phyloP scores from a whole-genome alignment of 1,140 invertebrate species.

The Apocrypta bakeri region DNA sequence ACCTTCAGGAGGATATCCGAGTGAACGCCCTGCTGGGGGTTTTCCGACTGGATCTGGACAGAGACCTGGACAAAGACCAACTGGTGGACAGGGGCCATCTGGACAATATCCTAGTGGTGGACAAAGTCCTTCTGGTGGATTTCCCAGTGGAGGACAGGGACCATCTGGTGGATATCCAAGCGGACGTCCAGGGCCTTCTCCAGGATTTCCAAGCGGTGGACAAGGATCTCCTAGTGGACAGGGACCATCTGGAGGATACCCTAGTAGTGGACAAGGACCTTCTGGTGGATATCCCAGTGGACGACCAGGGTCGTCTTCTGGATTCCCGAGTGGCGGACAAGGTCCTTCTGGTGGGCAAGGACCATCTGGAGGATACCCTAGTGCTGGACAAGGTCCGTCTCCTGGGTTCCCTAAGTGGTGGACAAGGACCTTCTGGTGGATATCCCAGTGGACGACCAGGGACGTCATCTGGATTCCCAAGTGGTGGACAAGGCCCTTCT shows the following conservation, averaged over 20 bases:
- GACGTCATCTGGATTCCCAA: slow-evolving; percentile 53
- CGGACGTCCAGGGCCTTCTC: slow-evolving; percentile 52
- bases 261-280: slow-evolving; percentile 55
- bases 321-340: slow-evolving; percentile 13
- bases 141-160: slow-evolving; percentile 46
- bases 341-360: slow-evolving; percentile 52
- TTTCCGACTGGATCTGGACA: slow-evolving; percentile 50
- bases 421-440: slow-evolving; percentile 49
- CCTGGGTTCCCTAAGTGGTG: slow-evolving; percentile 46
- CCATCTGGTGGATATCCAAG: slow-evolving; percentile 57
- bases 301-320: slow-evolving; percentile 50
- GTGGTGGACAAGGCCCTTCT: slow-evolving; percentile 51
- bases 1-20: slow-evolving; percentile 59
- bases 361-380: slow-evolving; percentile 50
- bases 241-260: slow-evolving; percentile 55
- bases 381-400: slow-evolving; percentile 35
- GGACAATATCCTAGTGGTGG: slow-evolving; percentile 45
- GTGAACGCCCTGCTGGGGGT: slow-evolving; percentile 52
- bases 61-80: slow-evolving; percentile 56
- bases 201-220: slow-evolving; percentile 16
- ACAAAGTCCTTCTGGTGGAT: slow-evolving; percentile 33
- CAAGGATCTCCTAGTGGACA: slow-evolving; percentile 57
- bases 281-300: slow-evolving; percentile 23
- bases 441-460: slow-evolving; percentile 54
- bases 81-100: slow-evolving; percentile 50